Evolutionary conservation across 2,888 invertebrate genomes (phyloP), one percentile per base, ranked within the genome.

Genomic region (Acronicta aceris): DNA sequence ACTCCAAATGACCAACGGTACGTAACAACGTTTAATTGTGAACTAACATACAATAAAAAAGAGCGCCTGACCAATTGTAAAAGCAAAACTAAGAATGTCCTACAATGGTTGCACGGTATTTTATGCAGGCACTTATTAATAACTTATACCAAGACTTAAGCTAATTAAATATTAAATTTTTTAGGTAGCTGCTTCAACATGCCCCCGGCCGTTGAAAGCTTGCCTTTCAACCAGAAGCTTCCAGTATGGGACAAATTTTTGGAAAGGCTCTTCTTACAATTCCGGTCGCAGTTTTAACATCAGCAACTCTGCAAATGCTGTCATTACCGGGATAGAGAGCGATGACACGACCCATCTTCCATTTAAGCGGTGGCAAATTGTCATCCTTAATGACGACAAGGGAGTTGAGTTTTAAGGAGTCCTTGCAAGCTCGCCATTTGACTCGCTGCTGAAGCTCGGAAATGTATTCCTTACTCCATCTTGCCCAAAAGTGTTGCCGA

Each of bases 401-500:
- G n/a, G 45, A 12, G 15, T 36, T 25, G 16, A 46, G 10, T 30
- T 40, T 46, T 10, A 54, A 7, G 1, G 38, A 16, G 6, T n/a
- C 46, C 9, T 16, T 46, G 5, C 16, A 27, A 5, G 46, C 5
- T 5, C 27, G 38, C 27, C 54, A 53, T 25, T 53, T 53, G 0
- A 3, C 36, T 1, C 54, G 33, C 13, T 40, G 16, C 33, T 47
- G 54, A 10, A 47, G 47, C 27, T 47, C 17, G 7, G 40, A 16
- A 16, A 47, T n/a, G 9, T 41, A 47, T 12, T 41, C 54, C 4
- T 55, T 40, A 13, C 16, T 40, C 46, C 46, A 54, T 38, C 46
- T 8, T 0, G 7, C 25, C 38, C 46, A 54, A 13, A 46, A 47
- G 27, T 40, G 46, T 2, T 47, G 27, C 4, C 54, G 9, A 1